A percentile compares a stretch with the other conserved stretches of the same genome.
Evolutionary conservation across 2,888 invertebrate genomes (phyloP).

Genomic region (Lepidochitona cinerea): DNA sequence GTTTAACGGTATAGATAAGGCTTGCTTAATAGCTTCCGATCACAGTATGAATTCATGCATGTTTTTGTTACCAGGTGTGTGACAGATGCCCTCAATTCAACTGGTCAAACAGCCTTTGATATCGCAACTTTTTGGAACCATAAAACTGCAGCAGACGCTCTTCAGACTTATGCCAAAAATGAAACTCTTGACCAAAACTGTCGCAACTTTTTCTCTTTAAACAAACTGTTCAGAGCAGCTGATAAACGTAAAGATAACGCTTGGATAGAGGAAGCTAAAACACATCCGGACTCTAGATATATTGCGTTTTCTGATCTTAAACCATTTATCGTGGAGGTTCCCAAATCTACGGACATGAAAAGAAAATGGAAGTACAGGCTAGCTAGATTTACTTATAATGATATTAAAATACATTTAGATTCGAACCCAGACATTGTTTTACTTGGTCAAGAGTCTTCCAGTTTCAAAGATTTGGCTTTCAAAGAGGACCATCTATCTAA

Average conservation of each 20-base stretch:
- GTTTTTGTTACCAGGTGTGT: too few species aligned
- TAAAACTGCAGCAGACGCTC: conserved; percentile 40
- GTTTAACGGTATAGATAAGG: too few species aligned
- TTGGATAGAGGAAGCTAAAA: conserved; percentile 54
- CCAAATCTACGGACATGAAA: conserved; percentile 16
- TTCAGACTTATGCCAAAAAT: conserved; percentile 32
- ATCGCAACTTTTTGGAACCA: conserved; percentile 69
- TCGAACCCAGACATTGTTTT: conserved; percentile 53
- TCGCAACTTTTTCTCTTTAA: conserved; percentile 61
- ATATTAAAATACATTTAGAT: conserved; percentile 41
- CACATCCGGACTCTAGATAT: conserved; percentile 50
- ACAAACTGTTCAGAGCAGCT: conserved; percentile 59
- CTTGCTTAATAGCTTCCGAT: too few species aligned
- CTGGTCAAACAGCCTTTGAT: conserved; percentile 68
- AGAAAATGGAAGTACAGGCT: conserved; percentile 37
- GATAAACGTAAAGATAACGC: conserved; percentile 60
- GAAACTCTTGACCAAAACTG: conserved; percentile 34
- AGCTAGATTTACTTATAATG: conserved; percentile 40
- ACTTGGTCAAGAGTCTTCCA: conserved; percentile 51
- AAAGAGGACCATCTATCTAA: conserved; percentile 18
- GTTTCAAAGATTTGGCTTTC: conserved; percentile 19
- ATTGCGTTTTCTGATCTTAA: conserved; percentile 58
- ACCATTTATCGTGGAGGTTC: conserved; percentile 38
- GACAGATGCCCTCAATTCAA: conserved; percentile 51
- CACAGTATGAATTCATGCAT: too few species aligned